phyloP scores from a whole-genome alignment of 2,113 vertebrate genomes.

The Gallinago jamesoni region DNA sequence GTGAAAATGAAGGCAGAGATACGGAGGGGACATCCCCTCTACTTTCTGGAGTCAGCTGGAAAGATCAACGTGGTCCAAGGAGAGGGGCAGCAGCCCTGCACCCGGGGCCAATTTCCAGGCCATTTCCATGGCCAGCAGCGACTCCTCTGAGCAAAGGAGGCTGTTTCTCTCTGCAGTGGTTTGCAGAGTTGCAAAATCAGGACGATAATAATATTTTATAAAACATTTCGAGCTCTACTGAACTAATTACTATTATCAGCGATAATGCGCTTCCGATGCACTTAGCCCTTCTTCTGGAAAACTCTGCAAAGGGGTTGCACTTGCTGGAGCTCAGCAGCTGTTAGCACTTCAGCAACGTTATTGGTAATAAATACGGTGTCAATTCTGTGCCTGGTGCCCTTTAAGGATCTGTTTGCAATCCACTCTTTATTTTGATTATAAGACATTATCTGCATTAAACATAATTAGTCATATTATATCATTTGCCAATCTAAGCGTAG shows the following conservation, averaged over 20 bases:
- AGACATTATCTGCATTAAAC: conserved; percentile 55
- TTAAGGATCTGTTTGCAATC: conserved; percentile 49
- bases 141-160: background rate
- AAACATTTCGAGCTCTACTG: conserved; percentile 45
- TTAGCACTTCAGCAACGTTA: background rate
- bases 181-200: background rate
- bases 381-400: conserved; percentile 22
- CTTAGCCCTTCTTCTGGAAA: conserved; percentile 49
- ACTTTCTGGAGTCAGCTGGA: background rate
- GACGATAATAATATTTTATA: conserved; percentile 42
- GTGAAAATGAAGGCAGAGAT: background rate
- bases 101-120: background rate
- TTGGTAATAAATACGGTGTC: conserved; percentile 28
- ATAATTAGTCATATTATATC: conserved; percentile 40
- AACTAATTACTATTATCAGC: conserved; percentile 61
- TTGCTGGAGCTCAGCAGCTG: conserved; percentile 62
- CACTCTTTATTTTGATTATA: conserved; percentile 63
- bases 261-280: conserved; percentile 8
- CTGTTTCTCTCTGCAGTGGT: background rate
- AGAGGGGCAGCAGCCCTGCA: background rate
- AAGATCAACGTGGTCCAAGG: background rate
- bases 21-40: background rate
- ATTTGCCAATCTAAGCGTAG: background rate
- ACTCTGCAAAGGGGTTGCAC: conserved; percentile 59
- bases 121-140: background rate